phyloP scores from a whole-genome alignment of 1,140 invertebrate species.

The Heliconius hewitsoni region DNA sequence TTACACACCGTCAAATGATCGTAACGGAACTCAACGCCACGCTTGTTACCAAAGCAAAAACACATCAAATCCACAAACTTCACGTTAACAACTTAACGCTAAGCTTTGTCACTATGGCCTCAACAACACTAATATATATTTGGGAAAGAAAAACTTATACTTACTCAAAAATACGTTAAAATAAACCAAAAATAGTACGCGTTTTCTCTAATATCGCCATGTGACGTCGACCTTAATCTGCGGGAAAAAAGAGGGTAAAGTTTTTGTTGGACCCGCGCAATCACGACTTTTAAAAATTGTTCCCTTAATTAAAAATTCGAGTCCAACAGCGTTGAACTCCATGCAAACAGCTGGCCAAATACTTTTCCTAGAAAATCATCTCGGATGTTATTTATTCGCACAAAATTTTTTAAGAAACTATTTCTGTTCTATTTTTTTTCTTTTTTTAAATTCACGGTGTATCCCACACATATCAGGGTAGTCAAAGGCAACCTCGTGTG shows the following conservation, averaged over 20 bases:
- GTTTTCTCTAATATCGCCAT: neutral
- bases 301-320: slow-evolving; percentile 60
- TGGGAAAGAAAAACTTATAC: neutral
- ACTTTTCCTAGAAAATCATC: slow-evolving; percentile 36
- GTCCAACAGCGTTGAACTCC: slow-evolving; percentile 33
- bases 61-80: neutral
- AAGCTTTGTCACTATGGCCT: neutral
- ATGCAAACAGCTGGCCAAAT: slow-evolving; percentile 41
- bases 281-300: slow-evolving; percentile 65
- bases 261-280: slow-evolving; percentile 52
- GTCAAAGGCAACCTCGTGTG: too few species aligned
- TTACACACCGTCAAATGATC: neutral
- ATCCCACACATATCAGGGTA: too few species aligned
- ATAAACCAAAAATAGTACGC: neutral
- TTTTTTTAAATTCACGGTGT: too few species aligned
- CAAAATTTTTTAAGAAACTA: neutral
- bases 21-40: neutral
- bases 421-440: neutral
- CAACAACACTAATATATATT: neutral
- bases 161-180: neutral
- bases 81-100: neutral
- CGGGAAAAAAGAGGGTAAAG: slow-evolving; percentile 47
- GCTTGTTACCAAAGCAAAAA: too few species aligned
- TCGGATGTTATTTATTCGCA: slow-evolving; percentile 37
- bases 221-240: slow-evolving; percentile 48